Evolutionary conservation across 2,113 vertebrate genomes (phyloP).

Genomic region (Narcine bancroftii): DNA sequence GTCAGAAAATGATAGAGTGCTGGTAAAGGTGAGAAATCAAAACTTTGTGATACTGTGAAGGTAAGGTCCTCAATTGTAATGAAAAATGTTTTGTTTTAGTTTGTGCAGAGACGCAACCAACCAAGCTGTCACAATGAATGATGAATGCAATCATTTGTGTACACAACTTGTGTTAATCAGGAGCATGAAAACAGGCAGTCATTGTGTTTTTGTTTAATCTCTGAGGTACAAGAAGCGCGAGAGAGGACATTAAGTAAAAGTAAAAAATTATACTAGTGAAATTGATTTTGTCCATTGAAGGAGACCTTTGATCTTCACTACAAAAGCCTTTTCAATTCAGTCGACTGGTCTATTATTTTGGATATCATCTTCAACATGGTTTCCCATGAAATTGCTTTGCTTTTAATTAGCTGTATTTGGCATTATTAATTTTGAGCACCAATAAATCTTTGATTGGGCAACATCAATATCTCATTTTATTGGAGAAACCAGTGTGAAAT

Average conservation of each 20-base stretch:
- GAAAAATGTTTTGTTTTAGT: background rate
- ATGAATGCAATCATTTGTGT: conserved; percentile 21
- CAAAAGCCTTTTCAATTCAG: background rate
- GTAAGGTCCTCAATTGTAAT: background rate
- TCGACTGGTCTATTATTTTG: background rate
- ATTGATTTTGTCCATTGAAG: background rate
- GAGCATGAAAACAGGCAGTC: background rate
- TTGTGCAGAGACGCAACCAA: background rate
- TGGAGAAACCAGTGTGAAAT: background rate
- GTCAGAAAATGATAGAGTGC: background rate
- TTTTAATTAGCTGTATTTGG: background rate
- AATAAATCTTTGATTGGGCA: background rate
- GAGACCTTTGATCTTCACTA: background rate
- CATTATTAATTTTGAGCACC: background rate
- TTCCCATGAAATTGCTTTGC: background rate
- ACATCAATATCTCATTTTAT: background rate
- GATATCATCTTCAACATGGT: background rate
- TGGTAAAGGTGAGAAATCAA: background rate
- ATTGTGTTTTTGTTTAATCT: background rate
- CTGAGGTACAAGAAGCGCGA: background rate
- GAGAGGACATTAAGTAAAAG: background rate
- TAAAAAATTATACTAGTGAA: background rate
- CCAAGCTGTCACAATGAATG: background rate
- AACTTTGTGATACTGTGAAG: background rate
- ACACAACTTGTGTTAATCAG: conserved; percentile 19